Percentiles rank a stretch among this genome's conserved stretches.
phyloP scores from a whole-genome alignment of 2,888 invertebrate genomes.

The Drosophila picticornis region DNA sequence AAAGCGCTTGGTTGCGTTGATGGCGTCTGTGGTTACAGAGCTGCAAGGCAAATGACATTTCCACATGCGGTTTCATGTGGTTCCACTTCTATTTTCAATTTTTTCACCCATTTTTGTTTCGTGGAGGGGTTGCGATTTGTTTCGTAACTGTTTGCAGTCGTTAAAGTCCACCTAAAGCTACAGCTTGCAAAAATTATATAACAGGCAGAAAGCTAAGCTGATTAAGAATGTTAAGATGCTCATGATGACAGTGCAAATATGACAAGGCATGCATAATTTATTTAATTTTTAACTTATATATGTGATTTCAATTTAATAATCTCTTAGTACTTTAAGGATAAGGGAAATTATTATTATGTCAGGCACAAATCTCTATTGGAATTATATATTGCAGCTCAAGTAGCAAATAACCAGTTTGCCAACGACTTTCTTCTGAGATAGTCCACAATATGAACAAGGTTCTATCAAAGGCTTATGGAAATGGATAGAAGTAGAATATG shows the following conservation, averaged over 20 bases:
- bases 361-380: background rate
- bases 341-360: background rate
- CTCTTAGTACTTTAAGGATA: background rate
- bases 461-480: background rate
- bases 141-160: constrained; percentile 3
- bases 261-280: background rate
- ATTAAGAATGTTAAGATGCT: background rate
- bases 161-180: constrained; percentile 5
- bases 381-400: no score
- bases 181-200: background rate
- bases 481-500: background rate
- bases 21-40: constrained; percentile 61
- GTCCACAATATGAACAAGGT: background rate
- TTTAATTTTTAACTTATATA: background rate
- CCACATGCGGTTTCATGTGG: constrained; percentile 53
- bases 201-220: background rate
- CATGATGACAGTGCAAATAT: background rate
- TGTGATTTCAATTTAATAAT: background rate
- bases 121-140: background rate
- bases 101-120: constrained; percentile 4
- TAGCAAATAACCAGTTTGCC: background rate
- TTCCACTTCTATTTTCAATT: constrained; percentile 6
- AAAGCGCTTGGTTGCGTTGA: constrained; percentile 66
- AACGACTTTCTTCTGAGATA: background rate
- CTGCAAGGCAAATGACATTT: constrained; percentile 57